Evolutionary conservation across 2,888 invertebrate species (phyloP).

Genomic region (Parelbella ahira): DNA sequence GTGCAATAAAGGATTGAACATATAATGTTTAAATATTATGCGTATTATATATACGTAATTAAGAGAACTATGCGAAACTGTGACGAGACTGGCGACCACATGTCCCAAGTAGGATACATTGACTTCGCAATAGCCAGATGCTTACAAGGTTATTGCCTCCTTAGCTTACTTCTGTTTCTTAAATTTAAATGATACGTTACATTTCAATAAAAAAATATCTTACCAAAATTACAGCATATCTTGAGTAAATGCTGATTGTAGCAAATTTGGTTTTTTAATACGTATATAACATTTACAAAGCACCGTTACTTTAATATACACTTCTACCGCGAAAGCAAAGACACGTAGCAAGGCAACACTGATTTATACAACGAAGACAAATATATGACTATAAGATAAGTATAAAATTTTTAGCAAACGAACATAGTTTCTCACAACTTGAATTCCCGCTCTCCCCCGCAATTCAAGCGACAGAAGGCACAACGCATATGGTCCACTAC

Average conservation of each 20-base stretch:
- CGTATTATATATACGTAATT: constrained; percentile 1
- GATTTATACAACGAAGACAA: constrained; percentile 60
- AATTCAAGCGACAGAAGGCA: constrained; percentile 65
- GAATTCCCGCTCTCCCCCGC: constrained; percentile 46
- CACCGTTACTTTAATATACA: constrained; percentile 57
- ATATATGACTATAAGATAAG: constrained; percentile 51
- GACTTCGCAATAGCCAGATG: constrained; percentile 68
- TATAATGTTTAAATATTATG: no score
- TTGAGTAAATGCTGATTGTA: constrained; percentile 4
- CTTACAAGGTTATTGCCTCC: constrained; percentile 58
- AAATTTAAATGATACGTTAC: constrained; percentile 1
- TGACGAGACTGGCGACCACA: constrained; percentile 65
- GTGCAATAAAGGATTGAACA: no score
- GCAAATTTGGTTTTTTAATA: constrained; percentile 26
- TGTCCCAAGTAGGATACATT: constrained; percentile 57
- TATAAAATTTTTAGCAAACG: constrained; percentile 55
- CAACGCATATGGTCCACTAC: constrained; percentile 73
- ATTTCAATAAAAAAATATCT: constrained; percentile 21
- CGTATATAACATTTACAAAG: constrained; percentile 53
- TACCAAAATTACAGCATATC: constrained; percentile 28
- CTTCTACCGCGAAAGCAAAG: constrained; percentile 73
- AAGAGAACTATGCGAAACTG: constrained; percentile 21
- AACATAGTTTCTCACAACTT: constrained; percentile 41
- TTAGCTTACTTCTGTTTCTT: constrained; percentile 34
- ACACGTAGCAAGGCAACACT: constrained; percentile 80